phyloP scores from a whole-genome alignment of 2,888 invertebrate genomes.

The Folsomia candida region DNA sequence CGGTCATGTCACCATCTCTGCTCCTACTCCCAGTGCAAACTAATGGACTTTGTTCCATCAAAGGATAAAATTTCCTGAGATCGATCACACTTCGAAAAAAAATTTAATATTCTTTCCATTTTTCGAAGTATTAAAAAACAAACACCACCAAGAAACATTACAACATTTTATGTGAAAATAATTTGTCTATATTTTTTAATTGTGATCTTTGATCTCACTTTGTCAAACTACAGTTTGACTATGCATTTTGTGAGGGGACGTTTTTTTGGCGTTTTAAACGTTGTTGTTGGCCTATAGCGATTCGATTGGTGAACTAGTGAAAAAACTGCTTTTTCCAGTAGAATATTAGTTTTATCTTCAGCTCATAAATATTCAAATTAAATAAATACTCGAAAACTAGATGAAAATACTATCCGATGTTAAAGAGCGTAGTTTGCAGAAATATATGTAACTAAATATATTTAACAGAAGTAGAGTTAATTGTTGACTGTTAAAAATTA shows the following conservation, averaged over 20 bases:
- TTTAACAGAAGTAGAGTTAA: no score
- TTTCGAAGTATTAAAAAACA: not conserved
- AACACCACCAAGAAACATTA: not conserved
- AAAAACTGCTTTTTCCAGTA: not conserved
- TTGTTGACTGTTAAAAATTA: no score
- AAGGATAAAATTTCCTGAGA: conserved; percentile 33
- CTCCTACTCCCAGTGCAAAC: conserved; percentile 6
- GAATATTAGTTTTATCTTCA: not conserved
- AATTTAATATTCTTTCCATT: not conserved
- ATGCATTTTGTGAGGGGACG: not conserved
- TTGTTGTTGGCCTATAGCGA: no score
- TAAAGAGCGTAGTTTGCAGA: not conserved
- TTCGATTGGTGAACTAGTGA: not conserved
- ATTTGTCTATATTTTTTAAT: no score
- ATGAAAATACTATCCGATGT: not conserved
- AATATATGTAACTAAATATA: no score
- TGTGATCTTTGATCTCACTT: not conserved
- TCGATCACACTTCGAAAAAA: not conserved
- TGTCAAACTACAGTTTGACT: not conserved
- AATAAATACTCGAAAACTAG: not conserved
- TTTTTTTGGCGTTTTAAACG: not conserved
- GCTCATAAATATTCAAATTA: not conserved
- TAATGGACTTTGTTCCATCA: conserved; percentile 15
- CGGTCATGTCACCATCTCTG: not conserved
- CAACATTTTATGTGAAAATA: no score